Evolutionary conservation across 2,888 invertebrate genomes (phyloP).

Genomic region (Protophormia terraenovae): DNA sequence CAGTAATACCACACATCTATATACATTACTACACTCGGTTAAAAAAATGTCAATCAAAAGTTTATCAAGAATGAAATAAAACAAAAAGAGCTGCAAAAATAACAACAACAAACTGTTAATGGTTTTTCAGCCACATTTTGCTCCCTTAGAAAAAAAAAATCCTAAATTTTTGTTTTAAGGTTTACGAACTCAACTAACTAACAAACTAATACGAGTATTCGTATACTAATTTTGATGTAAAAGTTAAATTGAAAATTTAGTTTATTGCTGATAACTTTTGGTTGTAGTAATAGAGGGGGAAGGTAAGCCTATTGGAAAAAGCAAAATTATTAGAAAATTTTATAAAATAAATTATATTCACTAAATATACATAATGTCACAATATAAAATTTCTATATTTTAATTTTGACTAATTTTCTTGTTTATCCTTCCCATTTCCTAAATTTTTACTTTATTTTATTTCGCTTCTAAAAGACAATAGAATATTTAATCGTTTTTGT

Average conservation of each 20-base stretch:
- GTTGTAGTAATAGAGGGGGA: background rate
- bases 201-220: background rate
- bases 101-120: slow-evolving; percentile 39
- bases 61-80: slow-evolving; percentile 44
- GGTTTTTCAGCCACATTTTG: slow-evolving; percentile 41
- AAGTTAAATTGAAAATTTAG: slow-evolving; percentile 50
- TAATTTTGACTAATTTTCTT: background rate
- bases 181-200: slow-evolving; percentile 3
- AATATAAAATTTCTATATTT: too few species aligned
- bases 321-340: too few species aligned
- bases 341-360: too few species aligned
- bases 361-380: too few species aligned
- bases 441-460: background rate
- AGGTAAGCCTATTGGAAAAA: too few species aligned
- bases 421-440: background rate
- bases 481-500: slow-evolving; percentile 46
- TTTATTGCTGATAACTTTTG: background rate
- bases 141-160: background rate
- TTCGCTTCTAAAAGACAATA: slow-evolving; percentile 15
- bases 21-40: slow-evolving; percentile 31
- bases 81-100: slow-evolving; percentile 5
- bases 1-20: slow-evolving; percentile 47
- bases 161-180: background rate
- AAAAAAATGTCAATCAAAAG: slow-evolving; percentile 65
- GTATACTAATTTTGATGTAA: slow-evolving; percentile 20